phyloP scores from a whole-genome alignment of 2,888 invertebrate genomes.

The Torymus tubicola region DNA sequence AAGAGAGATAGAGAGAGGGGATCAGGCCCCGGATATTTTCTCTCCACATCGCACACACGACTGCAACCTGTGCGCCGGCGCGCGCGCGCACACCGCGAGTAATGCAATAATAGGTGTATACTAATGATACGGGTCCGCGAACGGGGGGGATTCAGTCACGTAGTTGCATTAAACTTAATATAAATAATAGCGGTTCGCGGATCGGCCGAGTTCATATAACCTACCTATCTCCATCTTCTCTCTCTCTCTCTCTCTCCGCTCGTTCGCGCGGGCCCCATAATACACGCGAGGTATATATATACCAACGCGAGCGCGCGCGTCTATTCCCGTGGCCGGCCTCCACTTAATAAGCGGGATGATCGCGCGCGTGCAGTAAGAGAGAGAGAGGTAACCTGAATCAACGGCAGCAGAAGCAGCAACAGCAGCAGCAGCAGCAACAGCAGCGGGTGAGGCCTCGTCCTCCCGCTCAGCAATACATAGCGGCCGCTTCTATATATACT shows the following conservation, averaged over 20 bases:
- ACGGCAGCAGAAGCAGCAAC: conserved; percentile 64
- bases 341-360: conserved; percentile 76
- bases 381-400: conserved; percentile 67
- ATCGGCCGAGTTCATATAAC: conserved; percentile 66
- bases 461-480: too few relatives aligned
- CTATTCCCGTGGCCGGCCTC: conserved; percentile 67
- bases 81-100: conserved; percentile 48
- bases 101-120: conserved; percentile 76
- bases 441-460: too few relatives aligned
- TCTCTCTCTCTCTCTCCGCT: neutral
- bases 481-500: conserved; percentile 22
- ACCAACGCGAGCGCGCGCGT: neutral
- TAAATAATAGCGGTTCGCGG: conserved; percentile 76
- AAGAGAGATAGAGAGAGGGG: too few relatives aligned
- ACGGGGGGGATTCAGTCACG: conserved; percentile 74
- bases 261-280: conserved; percentile 35
- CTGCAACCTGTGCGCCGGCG: conserved; percentile 44
- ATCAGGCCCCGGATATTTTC: neutral
- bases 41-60: conserved; percentile 25
- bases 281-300: conserved; percentile 18
- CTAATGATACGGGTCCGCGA: conserved; percentile 73
- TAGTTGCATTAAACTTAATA: conserved; percentile 77
- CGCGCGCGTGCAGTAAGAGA: conserved; percentile 49
- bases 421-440: too few relatives aligned
- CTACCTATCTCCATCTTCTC: conserved; percentile 70